Evolutionary conservation across 2,797 vertebrate genomes (phyloP), one percentile per base, ranked within the genome.

Genomic region (Pelodytes ibericus): DNA sequence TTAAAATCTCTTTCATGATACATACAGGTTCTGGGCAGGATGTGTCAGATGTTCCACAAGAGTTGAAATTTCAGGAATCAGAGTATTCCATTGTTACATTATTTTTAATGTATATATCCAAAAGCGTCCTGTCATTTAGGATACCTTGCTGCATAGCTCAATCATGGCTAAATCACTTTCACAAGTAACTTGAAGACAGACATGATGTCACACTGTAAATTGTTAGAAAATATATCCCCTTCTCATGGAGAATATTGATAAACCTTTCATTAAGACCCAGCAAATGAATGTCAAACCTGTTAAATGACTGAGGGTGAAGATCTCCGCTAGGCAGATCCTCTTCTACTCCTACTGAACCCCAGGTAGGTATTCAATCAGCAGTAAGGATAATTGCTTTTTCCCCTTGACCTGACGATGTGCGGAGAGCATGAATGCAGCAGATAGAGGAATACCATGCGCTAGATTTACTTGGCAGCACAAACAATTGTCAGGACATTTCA

Each of bases 331-430:
- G 22, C 16, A 27, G 63, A 66, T 16, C 15, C 16, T 29, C 20
- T 13, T 66, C 25, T 36, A 27, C 63, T 47, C 39, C 63, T 15
- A 26, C 20, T 36, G 60, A 62, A 7, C 60, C n/a, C 6, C 60
- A 56, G 66, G 66, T 69, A 56, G 29, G 20, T 33, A 33, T 69
- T 56, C 49, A 69, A 56, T 33, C 66, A 69, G 26, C 3, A 31
- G 6, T 49, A 44, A 47, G 29, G 20, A 33, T 33, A 51, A 69
- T 69, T 69, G 66, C 22, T 69, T 69, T 56, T 69, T 56, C 20
- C 49, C 29, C 25, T 69, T 49, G 66, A 69, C 66, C 66, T 56
- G 29, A 13, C 66, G 36, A 69, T 69, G 49, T 56, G n/a, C 49
- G 33, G 9, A 5, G 29, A 29, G 16, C 49, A 13, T 69, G 66